Evolutionary conservation across 2,113 vertebrate species (phyloP).

Genomic region (Zosterops pallidus): DNA sequence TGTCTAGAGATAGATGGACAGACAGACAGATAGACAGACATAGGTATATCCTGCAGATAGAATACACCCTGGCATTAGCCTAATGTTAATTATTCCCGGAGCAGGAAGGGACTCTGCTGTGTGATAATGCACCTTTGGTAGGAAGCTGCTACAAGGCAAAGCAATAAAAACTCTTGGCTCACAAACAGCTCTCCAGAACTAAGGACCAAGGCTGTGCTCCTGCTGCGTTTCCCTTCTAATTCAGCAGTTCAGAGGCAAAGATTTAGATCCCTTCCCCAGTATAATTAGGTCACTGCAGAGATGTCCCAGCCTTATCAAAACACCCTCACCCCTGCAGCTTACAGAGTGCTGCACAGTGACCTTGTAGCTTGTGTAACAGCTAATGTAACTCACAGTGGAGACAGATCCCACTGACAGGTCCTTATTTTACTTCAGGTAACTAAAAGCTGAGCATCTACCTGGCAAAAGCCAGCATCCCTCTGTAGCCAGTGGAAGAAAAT

Average conservation of each 20-base stretch:
- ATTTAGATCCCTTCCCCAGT: conserved; percentile 4
- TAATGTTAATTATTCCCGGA: neutral
- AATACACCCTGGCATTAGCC: neutral
- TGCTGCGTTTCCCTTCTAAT: neutral
- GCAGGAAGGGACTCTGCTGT: neutral
- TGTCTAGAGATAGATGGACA: neutral
- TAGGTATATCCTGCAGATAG: neutral
- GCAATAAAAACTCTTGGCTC: neutral
- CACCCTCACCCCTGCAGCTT: neutral
- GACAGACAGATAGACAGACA: neutral
- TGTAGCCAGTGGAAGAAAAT: neutral
- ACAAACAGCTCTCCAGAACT: neutral
- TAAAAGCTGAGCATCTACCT: neutral
- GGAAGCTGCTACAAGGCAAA: neutral
- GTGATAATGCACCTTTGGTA: neutral
- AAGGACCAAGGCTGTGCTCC: neutral
- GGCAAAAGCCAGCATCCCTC: neutral
- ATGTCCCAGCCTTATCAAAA: neutral
- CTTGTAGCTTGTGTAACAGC: neutral
- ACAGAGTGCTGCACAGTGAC: neutral
- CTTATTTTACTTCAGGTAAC: neutral
- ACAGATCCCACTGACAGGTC: neutral
- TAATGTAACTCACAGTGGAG: neutral
- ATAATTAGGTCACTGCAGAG: neutral
- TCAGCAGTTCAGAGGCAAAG: neutral